Base-by-base conservation (phyloP, 1,140 invertebrate species). In the Drosophila burlai region DNA sequence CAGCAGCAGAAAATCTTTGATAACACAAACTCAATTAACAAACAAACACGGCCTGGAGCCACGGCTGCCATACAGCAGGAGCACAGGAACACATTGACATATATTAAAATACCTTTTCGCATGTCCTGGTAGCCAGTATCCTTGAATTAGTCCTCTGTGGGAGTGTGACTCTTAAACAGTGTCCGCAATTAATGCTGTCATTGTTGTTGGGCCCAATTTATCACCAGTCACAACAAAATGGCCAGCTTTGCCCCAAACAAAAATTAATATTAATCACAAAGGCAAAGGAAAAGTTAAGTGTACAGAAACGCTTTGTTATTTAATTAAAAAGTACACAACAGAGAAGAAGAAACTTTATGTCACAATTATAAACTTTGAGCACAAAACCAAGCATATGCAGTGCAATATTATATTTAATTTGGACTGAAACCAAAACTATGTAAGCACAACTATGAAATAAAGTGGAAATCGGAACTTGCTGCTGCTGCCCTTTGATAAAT, bases 11-110 rank as follows among this genome's bases (percentile, higher is more conserved):
- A 38, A 68, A 74, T 74, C 68, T 73, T 67, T 60, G 73, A 77
- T 65, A 45, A 31, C 52, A 71, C 38, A 58, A 77, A 78, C 65
- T 76, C 71, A 74, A 74, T 73, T 76, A 71, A 71, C 65, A 78
- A n/a, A 67, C 49, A 74, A 43, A 63, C 59, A 73, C 26, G 34
- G 31, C 50, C 34, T 26, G 42, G 34, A 55, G 34, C 31, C 9
- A 9, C 31, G 7, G 43, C 43, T 18, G 50, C 50, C n/a, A 31
- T 29, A 63, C 34, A 13, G 18, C 31, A 34, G 31, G 31, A 4
- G 15, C 62, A 9, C 43, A 43, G 24, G 24, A 24, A 24, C 45
- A 40, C 57, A 73, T 43, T 73, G 71, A 74, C 71, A 45, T 74
- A 24, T 73, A 74, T 74, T 74, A 73, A 73, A 73, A 74, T 73